A percentile compares a stretch with the other conserved stretches of the same genome.
phyloP scores from a whole-genome alignment of 2,113 vertebrate genomes.

The Abramis brama region DNA sequence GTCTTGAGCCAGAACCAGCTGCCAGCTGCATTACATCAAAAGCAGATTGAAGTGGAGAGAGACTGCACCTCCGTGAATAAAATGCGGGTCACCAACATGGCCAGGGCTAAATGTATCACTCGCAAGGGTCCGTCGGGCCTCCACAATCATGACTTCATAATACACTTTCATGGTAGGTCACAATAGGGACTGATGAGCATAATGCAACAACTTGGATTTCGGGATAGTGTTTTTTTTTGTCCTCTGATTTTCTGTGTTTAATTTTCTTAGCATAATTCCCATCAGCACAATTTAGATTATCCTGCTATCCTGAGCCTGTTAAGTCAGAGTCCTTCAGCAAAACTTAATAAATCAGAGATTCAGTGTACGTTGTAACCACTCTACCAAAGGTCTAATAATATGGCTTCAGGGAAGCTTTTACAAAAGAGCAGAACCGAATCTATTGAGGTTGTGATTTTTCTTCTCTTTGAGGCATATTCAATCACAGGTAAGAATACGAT shows the following conservation, averaged over 20 bases:
- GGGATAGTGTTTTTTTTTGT: neutral
- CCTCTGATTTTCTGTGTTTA: neutral
- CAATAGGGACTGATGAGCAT: constrained; percentile 13
- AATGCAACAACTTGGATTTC: constrained; percentile 2
- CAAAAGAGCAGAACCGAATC: neutral
- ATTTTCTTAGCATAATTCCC: neutral
- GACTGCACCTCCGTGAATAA: constrained; percentile 16
- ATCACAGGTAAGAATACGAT: neutral
- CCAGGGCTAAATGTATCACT: constrained; percentile 14
- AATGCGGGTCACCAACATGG: constrained; percentile 13
- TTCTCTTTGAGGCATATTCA: neutral
- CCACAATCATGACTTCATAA: constrained; percentile 20
- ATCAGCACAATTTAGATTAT: neutral
- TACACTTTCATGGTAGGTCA: neutral
- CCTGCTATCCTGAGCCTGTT: neutral
- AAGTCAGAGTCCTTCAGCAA: neutral
- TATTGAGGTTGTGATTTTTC: neutral
- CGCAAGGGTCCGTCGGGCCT: neutral
- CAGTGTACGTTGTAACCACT: neutral
- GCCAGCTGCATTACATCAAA: constrained; percentile 48
- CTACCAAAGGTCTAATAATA: constrained; percentile 17
- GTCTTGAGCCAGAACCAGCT: constrained; percentile 33
- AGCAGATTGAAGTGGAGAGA: constrained; percentile 32
- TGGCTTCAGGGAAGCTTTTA: constrained; percentile 24
- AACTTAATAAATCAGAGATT: constrained; percentile 31